Evolutionary conservation across 2,113 vertebrate species (phyloP), one percentile per base, ranked within the genome.

Genomic region (Ariopsis seemanni): DNA sequence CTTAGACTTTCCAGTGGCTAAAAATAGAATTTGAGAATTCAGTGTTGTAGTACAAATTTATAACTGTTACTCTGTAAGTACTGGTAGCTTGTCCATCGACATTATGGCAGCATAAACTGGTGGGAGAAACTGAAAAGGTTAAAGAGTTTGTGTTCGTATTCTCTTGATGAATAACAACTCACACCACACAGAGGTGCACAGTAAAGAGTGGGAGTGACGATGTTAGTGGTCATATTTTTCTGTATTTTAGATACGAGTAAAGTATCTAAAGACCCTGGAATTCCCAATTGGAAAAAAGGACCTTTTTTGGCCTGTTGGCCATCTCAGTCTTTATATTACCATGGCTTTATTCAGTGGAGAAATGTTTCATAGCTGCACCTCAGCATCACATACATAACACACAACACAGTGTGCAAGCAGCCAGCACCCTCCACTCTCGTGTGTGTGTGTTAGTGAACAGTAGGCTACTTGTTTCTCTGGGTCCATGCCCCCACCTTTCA

Each of bases 381-480:
- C 34, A 57, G 53, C 42, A 42, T 75, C 20, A 65, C 50, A 27
- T 52, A 81, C 84, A 87, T 34, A 81, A 82, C 82, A 89, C 72
- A 71, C 67, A 82, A 85, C 83, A 85, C 74, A 81, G 86, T 89
- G 77, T 72, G 82, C 48, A 85, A 74, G 85, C 89, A 79, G 42
- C 48, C 63, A 71, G 55, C 88, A 82, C 85, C 14, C 74, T 81
- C 30, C 78, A 6, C 53, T 83, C 20, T 74, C 42, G 18, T 53
- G 48, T 15, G 22, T 86, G 83, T 65, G 89, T 60, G 67, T 82
- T 65, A 25, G 60, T 27, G 91, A 94, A 95, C 94, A 94, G 91
- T 91, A 91, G 83, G 85, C 86, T 88, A 85, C 91, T 92, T 95
- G 95, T 94, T 93, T 89, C 89, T 78, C 9, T 71, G n/a, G 82